Evolutionary conservation across 2,888 invertebrate species (phyloP).

Genomic region (Eurois occulta): DNA sequence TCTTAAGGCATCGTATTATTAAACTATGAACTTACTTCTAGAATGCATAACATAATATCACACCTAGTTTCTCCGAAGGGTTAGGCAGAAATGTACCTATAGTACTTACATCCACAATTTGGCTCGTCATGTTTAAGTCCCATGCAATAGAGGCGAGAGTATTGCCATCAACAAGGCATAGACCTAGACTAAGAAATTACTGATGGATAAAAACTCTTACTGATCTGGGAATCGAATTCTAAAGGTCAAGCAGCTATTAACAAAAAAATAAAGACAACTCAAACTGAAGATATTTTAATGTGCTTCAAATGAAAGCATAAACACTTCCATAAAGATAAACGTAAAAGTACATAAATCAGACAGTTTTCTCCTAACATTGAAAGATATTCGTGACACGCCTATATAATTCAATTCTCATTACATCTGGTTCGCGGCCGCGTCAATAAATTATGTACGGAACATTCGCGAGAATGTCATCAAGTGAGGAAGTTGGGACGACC

Average conservation of each 20-base stretch:
- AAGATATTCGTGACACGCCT: slow-evolving; percentile 43
- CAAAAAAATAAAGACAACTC: neutral
- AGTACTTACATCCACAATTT: neutral
- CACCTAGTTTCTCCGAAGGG: neutral
- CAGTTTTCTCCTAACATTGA: slow-evolving; percentile 15
- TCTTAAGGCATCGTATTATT: neutral
- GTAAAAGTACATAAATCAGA: neutral
- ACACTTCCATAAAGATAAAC: neutral
- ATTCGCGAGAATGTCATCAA: slow-evolving; percentile 46
- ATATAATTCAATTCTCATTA: slow-evolving; percentile 61
- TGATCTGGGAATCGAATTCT: neutral
- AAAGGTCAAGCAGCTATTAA: neutral
- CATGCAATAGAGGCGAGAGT: neutral
- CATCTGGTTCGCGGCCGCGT: slow-evolving; percentile 26
- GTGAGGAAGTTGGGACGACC: slow-evolving; percentile 35
- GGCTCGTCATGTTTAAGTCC: neutral
- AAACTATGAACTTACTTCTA: neutral
- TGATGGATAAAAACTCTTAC: neutral
- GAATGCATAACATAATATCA: neutral
- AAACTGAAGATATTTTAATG: slow-evolving; percentile 11
- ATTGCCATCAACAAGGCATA: neutral
- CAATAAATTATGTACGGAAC: slow-evolving; percentile 61
- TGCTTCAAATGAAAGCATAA: neutral
- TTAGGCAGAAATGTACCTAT: neutral
- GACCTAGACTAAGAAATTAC: neutral